Base-by-base conservation (phyloP, 2,113 vertebrate species). In the Arenaria interpres region DNA sequence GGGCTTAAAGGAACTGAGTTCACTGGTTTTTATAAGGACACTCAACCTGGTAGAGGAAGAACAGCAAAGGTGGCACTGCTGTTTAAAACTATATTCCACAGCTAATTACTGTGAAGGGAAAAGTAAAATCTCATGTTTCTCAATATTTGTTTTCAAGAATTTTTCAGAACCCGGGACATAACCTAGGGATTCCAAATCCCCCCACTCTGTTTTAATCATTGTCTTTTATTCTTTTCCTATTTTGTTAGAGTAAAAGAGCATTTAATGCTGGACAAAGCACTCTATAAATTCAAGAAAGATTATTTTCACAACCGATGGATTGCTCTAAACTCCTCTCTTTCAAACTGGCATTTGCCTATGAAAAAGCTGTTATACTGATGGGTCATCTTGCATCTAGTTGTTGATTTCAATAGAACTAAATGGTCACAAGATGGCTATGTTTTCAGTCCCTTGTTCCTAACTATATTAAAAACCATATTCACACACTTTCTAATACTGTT, bases 41-140 rank as follows among this genome's bases (percentile, higher is more conserved):
- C 25, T 60, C 12, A 0, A 46, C 41, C 19, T 48, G 1, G 0
- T 4, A 57, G 50, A 71, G 10, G 8, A 76, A 45, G 13, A 71
- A 76, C 23, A 69, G 43, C 21, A 48, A 56, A 54, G 48, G 11
- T 50, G 43, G 35, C 56, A 37, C 9, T 39, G 50, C 56, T 56
- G 12, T 39, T 63, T 25, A 35, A 62, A 54, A 54, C 25, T 35
- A 37, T 41, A 56, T 68, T 19, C 25, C 16, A 10, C 8, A 15
- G 56, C 48, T 54, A 76, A 57, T 28, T 50, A 50, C 18, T 69
- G 48, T 68, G 60, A 75, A 39, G 19, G 8, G 20, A 73, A 64
- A 35, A 91, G 51, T 13, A 66, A 75, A 81, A 60, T 14, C 9
- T 41, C 30, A 0, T 15, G 14, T 37, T 32, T 19, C 22, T 20